Percentiles rank a stretch among this genome's conserved stretches.
Conservation (phyloP, 2,888 invertebrate genomes). For the Epirrhoe tristata region DNA sequence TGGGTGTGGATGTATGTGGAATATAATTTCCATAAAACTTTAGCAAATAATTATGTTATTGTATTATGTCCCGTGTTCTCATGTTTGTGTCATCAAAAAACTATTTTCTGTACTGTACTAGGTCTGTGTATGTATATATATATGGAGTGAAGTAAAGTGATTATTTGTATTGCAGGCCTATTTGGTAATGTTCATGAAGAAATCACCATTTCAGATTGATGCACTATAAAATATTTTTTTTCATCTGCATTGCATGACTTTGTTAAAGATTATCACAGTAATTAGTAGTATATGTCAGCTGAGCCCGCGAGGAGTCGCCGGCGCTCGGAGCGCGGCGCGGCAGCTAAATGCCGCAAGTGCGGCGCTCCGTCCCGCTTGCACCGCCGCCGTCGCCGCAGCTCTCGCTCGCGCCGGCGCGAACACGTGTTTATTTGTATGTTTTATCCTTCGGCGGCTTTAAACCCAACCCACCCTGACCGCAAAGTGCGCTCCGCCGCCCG, state of each 20-base stretch:
- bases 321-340: conserved; percentile 63
- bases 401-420: conserved; percentile 87
- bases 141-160: no score
- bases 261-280: conserved; percentile 7
- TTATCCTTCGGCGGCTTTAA: conserved; percentile 88
- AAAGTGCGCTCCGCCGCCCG: conserved; percentile 86
- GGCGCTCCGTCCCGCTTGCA: conserved; percentile 74
- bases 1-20: no score
- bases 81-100: no score
- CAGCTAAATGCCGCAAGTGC: conserved; percentile 83
- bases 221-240: background rate
- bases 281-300: conserved; percentile 20
- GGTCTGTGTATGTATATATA: no score
- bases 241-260: background rate
- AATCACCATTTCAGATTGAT: background rate
- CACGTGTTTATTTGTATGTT: conserved; percentile 87
- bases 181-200: background rate
- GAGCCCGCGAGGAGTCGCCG: conserved; percentile 47
- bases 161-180: background rate
- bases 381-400: conserved; percentile 68
- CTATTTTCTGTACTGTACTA: no score
- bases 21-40: no score
- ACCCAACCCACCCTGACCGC: conserved; percentile 89
- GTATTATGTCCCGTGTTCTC: no score
- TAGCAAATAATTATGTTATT: no score